These are phyloP conservation scores for Hirudo medicinalis DNA, from an alignment of 1,140 invertebrate genomes.

Conservation along the genomic window DNA sequence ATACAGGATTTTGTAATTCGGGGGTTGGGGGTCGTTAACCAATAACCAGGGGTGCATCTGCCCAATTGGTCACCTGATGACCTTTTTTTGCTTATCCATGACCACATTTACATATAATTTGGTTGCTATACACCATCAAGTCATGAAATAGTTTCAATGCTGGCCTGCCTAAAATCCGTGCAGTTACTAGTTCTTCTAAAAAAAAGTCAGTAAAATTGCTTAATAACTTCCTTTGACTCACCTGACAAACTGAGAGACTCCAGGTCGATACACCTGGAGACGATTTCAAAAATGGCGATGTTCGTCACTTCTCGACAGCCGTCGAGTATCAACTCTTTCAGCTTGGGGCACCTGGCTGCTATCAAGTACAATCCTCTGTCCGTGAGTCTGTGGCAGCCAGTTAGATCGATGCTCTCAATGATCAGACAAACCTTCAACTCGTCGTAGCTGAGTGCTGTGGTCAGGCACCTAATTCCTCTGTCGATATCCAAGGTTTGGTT, in stretches of 20 bases:
- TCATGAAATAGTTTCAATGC: no score
- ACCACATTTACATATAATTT: no score
- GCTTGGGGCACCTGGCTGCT: slow-evolving; percentile 56
- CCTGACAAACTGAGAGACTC: slow-evolving; percentile 62
- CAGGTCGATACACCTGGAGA: slow-evolving; percentile 53
- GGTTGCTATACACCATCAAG: no score
- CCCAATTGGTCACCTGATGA: no score
- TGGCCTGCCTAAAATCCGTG: no score
- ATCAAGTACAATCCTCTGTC: slow-evolving; percentile 57
- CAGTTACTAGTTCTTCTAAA: no score
- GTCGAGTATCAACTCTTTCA: slow-evolving; percentile 57
- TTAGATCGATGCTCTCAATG: slow-evolving; percentile 53
- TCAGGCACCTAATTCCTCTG: slow-evolving; percentile 51
- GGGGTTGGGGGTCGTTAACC: no score
- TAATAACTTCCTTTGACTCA: slow-evolving; percentile 33
- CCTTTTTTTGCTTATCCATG: no score
- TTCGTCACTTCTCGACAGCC: slow-evolving; percentile 57
- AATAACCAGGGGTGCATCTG: no score
- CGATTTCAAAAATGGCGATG: slow-evolving; percentile 51
- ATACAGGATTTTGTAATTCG: no score
- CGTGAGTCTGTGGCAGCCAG: slow-evolving; percentile 59
- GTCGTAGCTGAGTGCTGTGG: slow-evolving; percentile 40
- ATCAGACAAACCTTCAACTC: slow-evolving; percentile 41
- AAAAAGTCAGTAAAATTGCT: no score
- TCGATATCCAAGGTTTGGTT: slow-evolving; percentile 49